Percentiles rank a stretch among this genome's conserved stretches.
These are phyloP conservation scores for Rhingia rostrata DNA, from an alignment of 2,888 invertebrate genomes.

Conservation along the genomic window DNA sequence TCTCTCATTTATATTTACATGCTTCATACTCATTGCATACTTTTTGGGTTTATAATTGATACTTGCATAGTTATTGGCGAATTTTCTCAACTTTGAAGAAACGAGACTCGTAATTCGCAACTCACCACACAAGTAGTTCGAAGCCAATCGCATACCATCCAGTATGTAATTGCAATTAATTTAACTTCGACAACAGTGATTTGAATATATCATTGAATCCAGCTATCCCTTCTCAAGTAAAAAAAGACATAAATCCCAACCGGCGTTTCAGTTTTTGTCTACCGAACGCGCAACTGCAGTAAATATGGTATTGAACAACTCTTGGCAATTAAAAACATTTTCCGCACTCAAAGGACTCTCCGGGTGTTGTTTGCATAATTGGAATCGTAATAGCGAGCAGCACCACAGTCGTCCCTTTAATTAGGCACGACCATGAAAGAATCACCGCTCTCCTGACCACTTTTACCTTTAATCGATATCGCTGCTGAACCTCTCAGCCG, in stretches of 20 bases:
- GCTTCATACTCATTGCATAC: no score
- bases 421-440: conserved; percentile 58
- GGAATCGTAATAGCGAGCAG: conserved; percentile 62
- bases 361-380: conserved; percentile 73
- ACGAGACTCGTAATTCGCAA: no score
- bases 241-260: neutral
- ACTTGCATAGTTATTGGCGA: no score
- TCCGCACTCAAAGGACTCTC: conserved; percentile 52
- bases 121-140: no score
- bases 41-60: no score
- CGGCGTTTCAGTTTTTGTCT: conserved; percentile 36
- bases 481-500: conserved; percentile 1
- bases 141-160: no score
- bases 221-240: neutral
- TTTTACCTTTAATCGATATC: neutral
- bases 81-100: no score
- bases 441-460: conserved; percentile 25
- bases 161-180: no score
- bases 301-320: conserved; percentile 57
- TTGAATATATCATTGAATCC: neutral
- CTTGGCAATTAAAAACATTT: conserved; percentile 55
- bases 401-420: conserved; percentile 57
- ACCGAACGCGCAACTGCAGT: neutral
- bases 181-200: neutral
- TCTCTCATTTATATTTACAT: no score